Evolutionary conservation across 1,140 invertebrate genomes (phyloP).

Genomic region (Hyles euphorbiae): DNA sequence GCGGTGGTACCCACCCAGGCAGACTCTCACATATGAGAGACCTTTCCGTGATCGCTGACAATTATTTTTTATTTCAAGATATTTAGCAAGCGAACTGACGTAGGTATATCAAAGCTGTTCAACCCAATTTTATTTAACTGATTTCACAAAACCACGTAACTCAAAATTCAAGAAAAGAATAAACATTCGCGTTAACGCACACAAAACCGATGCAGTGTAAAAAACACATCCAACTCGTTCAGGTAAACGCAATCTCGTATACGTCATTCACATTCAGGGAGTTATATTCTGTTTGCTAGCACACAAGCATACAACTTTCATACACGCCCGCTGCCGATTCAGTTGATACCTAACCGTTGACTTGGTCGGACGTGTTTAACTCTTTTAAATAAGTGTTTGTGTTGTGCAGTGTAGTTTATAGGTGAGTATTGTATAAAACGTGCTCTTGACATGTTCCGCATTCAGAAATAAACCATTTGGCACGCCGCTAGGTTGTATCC

Average conservation of each 20-base stretch:
- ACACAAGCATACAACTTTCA: slow-evolving; percentile 37
- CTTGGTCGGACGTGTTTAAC: slow-evolving; percentile 34
- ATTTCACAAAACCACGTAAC: too few species aligned
- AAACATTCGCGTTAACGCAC: too few species aligned
- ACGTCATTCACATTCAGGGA: slow-evolving; percentile 36
- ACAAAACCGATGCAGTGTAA: too few species aligned
- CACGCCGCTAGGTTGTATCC: slow-evolving; percentile 17
- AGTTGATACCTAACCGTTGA: slow-evolving; percentile 49
- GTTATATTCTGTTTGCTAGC: slow-evolving; percentile 5
- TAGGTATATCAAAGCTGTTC: too few species aligned
- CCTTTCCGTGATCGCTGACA: too few species aligned
- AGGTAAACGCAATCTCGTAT: slow-evolving; percentile 33
- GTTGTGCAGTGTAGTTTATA: slow-evolving; percentile 2
- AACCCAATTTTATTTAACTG: too few species aligned
- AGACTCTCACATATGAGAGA: too few species aligned
- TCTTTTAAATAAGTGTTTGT: slow-evolving; percentile 3
- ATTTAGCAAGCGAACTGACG: too few species aligned
- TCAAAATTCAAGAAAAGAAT: too few species aligned
- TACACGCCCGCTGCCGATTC: slow-evolving; percentile 19
- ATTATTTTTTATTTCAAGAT: too few species aligned
- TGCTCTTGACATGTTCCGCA: slow-evolving; percentile 38
- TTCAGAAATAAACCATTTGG: slow-evolving; percentile 61
- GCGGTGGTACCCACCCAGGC: too few species aligned
- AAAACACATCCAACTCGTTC: not conserved
- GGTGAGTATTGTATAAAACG: slow-evolving; percentile 23